Percentiles rank a stretch among this genome's conserved stretches.
Evolutionary conservation across 2,797 vertebrate species (phyloP).

Genomic region (Rhynchotus rufescens): DNA sequence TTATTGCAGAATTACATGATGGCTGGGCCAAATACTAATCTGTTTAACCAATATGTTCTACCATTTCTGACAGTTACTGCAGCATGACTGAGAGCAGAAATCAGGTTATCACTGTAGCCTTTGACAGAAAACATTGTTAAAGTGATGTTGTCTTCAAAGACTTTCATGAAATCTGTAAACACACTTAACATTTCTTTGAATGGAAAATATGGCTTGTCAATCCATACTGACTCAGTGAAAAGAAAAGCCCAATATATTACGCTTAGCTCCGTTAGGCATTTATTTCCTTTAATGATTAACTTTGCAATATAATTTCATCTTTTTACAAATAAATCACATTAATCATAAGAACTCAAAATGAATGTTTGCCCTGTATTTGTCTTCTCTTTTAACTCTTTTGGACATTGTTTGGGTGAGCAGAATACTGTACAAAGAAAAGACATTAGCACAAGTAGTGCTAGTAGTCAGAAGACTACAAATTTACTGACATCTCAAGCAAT

Average conservation of each 20-base stretch:
- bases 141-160: constrained; percentile 30
- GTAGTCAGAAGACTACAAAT: background rate
- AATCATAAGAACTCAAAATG: constrained; percentile 46
- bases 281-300: constrained; percentile 59
- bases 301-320: constrained; percentile 53
- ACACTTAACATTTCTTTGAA: constrained; percentile 25
- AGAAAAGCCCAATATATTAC: constrained; percentile 29
- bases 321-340: constrained; percentile 61
- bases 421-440: background rate
- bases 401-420: background rate
- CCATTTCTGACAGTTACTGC: background rate
- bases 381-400: constrained; percentile 13
- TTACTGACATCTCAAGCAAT: background rate
- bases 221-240: constrained; percentile 47
- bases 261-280: constrained; percentile 9
- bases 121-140: constrained; percentile 45
- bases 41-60: background rate
- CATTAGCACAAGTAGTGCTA: background rate
- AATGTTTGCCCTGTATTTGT: constrained; percentile 5
- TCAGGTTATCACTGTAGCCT: constrained; percentile 18
- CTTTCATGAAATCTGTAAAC: constrained; percentile 48
- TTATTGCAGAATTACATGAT: background rate
- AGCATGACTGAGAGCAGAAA: constrained; percentile 1
- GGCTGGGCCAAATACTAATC: background rate
- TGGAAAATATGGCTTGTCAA: constrained; percentile 40